Evolutionary conservation across 1,140 invertebrate genomes (phyloP).

Genomic region (Trissolcus basalis): DNA sequence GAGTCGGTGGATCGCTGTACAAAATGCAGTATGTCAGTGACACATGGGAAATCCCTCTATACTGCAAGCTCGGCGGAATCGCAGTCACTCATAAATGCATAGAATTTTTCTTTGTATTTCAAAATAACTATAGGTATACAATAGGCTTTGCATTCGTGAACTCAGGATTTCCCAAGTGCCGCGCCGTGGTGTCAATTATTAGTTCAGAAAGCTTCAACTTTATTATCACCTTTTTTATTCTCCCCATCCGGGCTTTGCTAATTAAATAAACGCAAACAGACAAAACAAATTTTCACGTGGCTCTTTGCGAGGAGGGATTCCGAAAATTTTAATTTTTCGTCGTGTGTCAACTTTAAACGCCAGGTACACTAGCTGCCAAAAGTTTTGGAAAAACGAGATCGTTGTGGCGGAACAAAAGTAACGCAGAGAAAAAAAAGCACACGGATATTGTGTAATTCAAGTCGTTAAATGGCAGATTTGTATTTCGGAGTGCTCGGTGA

Average conservation of each 20-base stretch:
- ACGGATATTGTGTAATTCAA: slow-evolving; percentile 21
- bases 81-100: slow-evolving; percentile 56
- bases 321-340: slow-evolving; percentile 1
- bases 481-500: slow-evolving; percentile 31
- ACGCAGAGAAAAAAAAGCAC: not conserved
- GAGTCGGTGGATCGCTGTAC: slow-evolving; percentile 46
- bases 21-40: slow-evolving; percentile 51
- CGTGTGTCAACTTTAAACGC: slow-evolving; percentile 12
- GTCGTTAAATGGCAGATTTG: slow-evolving; percentile 43
- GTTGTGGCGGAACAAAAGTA: slow-evolving; percentile 15
- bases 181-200: slow-evolving; percentile 35
- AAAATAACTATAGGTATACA: slow-evolving; percentile 48
- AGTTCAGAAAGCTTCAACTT: slow-evolving; percentile 19
- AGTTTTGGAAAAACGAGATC: slow-evolving; percentile 5
- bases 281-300: slow-evolving; percentile 6
- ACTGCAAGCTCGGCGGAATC: slow-evolving; percentile 40
- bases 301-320: not conserved
- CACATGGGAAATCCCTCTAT: slow-evolving; percentile 57
- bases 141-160: slow-evolving; percentile 26
- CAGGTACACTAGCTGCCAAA: not conserved
- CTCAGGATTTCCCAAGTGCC: slow-evolving; percentile 49
- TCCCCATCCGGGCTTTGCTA: slow-evolving; percentile 2
- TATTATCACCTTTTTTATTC: slow-evolving; percentile 12
- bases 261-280: slow-evolving; percentile 14
- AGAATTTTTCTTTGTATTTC: slow-evolving; percentile 58